Evolutionary conservation across 2,113 vertebrate genomes (phyloP).

Genomic region (Lepus americanus): DNA sequence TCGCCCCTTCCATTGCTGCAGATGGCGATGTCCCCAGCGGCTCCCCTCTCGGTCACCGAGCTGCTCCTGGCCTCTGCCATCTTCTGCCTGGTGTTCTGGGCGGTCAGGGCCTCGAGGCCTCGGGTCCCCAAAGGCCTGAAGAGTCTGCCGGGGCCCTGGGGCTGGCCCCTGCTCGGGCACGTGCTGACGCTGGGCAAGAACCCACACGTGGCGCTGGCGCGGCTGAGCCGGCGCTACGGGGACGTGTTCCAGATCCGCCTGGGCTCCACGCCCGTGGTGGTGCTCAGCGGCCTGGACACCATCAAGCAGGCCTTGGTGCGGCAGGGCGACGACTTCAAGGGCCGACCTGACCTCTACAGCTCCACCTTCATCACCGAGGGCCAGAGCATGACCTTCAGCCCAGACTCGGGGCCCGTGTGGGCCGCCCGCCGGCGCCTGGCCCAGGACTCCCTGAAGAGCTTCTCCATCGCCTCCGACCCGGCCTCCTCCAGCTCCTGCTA

Average conservation of each 20-base stretch:
- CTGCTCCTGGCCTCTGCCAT: constrained; percentile 86
- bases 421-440: constrained; percentile 91
- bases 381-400: constrained; percentile 91
- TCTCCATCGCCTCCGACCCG: constrained; percentile 85
- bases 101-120: constrained; percentile 82
- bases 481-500: constrained; percentile 86
- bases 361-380: constrained; percentile 87
- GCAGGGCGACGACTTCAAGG: constrained; percentile 93
- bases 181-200: constrained; percentile 88
- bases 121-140: constrained; percentile 90
- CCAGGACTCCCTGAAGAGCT: constrained; percentile 90
- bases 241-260: constrained; percentile 92
- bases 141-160: constrained; percentile 90
- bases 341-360: constrained; percentile 91
- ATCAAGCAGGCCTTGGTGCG: constrained; percentile 92
- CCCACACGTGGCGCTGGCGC: constrained; percentile 90
- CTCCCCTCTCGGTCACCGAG: constrained; percentile 81
- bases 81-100: constrained; percentile 88
- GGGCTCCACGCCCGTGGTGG: constrained; percentile 92
- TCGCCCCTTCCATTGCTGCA: background rate
- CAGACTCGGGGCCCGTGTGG: constrained; percentile 90
- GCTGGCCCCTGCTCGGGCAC: constrained; percentile 92
- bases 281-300: constrained; percentile 91
- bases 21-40: constrained; percentile 14
- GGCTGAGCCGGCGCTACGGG: constrained; percentile 91